A percentile compares a stretch with the other conserved stretches of the same genome.
Evolutionary conservation across 2,113 vertebrate species (phyloP).

Genomic region (Platycercus adscitus): DNA sequence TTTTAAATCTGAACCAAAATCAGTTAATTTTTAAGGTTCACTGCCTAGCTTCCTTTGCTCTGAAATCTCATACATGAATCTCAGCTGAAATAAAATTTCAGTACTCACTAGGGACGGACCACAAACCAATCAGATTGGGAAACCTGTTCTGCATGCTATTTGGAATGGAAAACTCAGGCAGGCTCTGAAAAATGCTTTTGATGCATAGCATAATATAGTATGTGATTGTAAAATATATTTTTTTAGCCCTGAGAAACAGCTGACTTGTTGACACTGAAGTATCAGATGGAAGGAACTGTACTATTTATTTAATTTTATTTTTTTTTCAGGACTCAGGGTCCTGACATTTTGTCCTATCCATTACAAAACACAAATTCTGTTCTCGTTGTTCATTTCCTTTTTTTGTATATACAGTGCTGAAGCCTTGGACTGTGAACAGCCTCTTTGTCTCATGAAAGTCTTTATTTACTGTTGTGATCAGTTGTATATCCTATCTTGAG

Average conservation of each 20-base stretch:
- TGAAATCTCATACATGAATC: background rate
- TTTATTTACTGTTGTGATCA: background rate
- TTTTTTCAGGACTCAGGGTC: conserved; percentile 28
- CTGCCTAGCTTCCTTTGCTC: background rate
- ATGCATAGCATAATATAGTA: background rate
- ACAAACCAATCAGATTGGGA: background rate
- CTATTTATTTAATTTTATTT: background rate
- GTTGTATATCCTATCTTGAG: background rate
- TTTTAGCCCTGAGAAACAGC: background rate
- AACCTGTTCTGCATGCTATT: background rate
- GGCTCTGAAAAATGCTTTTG: background rate
- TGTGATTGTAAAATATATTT: background rate
- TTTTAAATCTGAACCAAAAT: background rate
- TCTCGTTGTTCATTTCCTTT: conserved; percentile 32
- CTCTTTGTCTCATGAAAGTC: background rate
- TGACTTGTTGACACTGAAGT: background rate
- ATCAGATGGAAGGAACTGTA: background rate
- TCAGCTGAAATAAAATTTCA: background rate
- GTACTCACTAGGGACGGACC: background rate
- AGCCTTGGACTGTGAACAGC: background rate
- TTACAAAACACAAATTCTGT: background rate
- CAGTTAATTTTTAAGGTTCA: background rate
- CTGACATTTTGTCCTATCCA: conserved; percentile 60
- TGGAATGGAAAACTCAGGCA: background rate
- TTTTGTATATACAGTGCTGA: background rate